Conservation (phyloP, 2,797 vertebrate species). For the Botia almorhae region DNA sequence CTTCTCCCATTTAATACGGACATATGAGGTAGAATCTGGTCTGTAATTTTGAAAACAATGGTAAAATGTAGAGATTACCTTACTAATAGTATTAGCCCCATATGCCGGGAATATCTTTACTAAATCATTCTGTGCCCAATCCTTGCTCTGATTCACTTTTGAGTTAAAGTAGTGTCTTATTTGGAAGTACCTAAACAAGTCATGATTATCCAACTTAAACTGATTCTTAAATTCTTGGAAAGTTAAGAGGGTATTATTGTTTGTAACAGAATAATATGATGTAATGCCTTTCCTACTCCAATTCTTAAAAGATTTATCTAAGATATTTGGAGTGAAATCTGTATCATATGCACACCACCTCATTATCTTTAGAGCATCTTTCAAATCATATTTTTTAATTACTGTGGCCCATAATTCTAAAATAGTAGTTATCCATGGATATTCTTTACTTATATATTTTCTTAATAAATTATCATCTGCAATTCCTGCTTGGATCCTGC, state of each 20-base stretch:
- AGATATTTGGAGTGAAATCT: neutral
- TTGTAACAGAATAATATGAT: neutral
- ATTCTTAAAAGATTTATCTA: too few species aligned
- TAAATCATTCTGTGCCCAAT: too few species aligned
- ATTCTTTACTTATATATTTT: slow-evolving; percentile 3
- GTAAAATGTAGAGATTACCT: too few species aligned
- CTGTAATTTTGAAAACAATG: too few species aligned
- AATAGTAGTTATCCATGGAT: neutral
- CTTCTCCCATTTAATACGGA: too few species aligned
- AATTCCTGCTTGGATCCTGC: slow-evolving; percentile 12
- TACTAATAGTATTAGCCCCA: too few species aligned
- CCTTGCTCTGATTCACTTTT: too few species aligned
- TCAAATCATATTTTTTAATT: neutral
- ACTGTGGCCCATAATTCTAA: neutral
- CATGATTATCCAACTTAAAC: neutral
- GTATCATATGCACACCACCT: neutral
- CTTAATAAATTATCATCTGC: neutral
- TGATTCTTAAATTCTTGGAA: neutral
- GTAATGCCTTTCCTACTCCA: too few species aligned
- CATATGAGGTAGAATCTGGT: too few species aligned
- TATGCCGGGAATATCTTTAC: too few species aligned
- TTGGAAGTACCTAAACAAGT: neutral
- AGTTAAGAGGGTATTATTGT: neutral
- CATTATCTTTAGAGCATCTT: neutral
- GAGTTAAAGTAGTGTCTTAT: too few species aligned